Percentiles rank a stretch among this genome's conserved stretches.
Conservation (phyloP, 1,140 invertebrate genomes). For the Trinorchestia longiramus region DNA sequence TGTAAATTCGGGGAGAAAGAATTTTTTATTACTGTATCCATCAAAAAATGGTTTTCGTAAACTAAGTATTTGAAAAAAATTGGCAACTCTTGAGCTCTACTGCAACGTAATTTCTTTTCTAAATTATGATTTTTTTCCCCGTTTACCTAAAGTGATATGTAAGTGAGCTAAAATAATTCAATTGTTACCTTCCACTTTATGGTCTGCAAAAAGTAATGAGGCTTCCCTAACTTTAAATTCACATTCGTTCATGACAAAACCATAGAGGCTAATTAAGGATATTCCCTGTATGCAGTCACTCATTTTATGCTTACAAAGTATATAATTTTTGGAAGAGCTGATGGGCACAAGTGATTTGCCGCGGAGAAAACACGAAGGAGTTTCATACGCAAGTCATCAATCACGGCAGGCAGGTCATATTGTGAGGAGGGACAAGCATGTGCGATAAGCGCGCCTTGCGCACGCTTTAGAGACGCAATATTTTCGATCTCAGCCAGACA, state of each 20-base stretch:
- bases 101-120: background rate
- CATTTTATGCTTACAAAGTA: background rate
- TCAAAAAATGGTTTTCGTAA: background rate
- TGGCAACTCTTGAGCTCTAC: background rate
- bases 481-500: background rate
- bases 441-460: background rate
- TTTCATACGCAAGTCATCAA: constrained; percentile 36
- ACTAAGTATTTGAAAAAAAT: background rate
- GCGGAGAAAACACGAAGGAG: background rate
- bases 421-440: constrained; percentile 47
- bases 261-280: background rate
- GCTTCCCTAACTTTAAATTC: background rate
- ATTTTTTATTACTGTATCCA: background rate
- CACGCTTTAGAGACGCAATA: constrained; percentile 36
- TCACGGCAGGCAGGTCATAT: constrained; percentile 45
- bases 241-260: background rate
- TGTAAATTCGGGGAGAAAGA: background rate
- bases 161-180: background rate
- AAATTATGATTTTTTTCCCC: background rate
- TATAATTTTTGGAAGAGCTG: background rate
- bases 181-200: background rate
- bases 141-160: background rate
- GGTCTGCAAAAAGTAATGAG: background rate
- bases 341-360: background rate
- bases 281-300: background rate